Evolutionary conservation across 2,113 vertebrate genomes (phyloP).

Genomic region (Xyliphius kryptos): DNA sequence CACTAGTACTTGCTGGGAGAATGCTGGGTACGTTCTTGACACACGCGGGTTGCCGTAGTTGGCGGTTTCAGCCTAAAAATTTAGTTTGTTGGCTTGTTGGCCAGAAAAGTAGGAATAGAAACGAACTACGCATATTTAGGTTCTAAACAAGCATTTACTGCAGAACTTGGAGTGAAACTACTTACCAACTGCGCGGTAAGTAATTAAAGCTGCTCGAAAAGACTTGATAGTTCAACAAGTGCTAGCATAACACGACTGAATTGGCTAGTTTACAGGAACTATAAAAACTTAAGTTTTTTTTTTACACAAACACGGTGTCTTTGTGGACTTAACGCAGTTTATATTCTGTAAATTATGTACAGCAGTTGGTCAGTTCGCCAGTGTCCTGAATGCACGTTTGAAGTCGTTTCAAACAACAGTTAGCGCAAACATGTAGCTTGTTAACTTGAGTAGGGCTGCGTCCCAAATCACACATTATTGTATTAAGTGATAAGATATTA

Average conservation of each 20-base stretch:
- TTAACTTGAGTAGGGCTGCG: neutral
- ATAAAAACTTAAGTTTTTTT: neutral
- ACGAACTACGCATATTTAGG: neutral
- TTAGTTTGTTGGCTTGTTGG: conserved; percentile 27
- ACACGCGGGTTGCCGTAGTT: conserved; percentile 32
- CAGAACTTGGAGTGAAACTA: neutral
- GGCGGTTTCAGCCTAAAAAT: conserved; percentile 31
- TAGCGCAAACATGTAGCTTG: neutral
- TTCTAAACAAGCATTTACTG: neutral
- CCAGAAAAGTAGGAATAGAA: conserved; percentile 1
- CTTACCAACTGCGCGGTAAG: conserved; percentile 21
- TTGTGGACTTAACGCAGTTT: neutral
- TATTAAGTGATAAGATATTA: too few relatives aligned
- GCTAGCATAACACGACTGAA: conserved; percentile 7
- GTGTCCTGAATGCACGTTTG: neutral
- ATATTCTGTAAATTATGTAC: neutral
- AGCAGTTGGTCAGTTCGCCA: neutral
- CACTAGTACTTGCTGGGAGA: neutral
- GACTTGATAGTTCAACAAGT: conserved; percentile 5
- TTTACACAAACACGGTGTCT: neutral
- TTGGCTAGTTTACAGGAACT: neutral
- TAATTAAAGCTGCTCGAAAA: neutral
- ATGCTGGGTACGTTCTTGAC: neutral
- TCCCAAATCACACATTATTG: neutral
- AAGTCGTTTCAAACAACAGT: neutral